These are phyloP conservation scores for Acleris emargana DNA, from an alignment of 2,888 invertebrate genomes.

Conservation along the genomic window DNA sequence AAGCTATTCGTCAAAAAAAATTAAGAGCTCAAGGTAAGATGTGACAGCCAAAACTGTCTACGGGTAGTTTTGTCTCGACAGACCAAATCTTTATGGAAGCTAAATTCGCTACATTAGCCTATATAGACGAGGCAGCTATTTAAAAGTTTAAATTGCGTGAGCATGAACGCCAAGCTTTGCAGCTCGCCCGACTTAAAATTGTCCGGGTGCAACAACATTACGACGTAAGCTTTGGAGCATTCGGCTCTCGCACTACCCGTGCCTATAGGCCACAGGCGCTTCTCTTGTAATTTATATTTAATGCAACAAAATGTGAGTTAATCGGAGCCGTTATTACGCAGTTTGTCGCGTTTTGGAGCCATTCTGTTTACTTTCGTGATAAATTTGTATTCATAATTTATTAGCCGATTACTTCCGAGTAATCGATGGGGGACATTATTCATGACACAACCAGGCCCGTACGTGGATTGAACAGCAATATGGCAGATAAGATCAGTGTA, in stretches of 20 bases:
- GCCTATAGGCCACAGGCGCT: slow-evolving; percentile 32
- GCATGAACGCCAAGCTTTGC: too few species aligned
- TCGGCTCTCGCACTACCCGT: neutral
- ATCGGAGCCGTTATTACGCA: slow-evolving; percentile 53
- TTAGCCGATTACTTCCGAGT: slow-evolving; percentile 39
- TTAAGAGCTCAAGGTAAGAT: too few species aligned
- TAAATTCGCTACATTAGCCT: too few species aligned
- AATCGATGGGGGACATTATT: slow-evolving; percentile 31
- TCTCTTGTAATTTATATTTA: slow-evolving; percentile 51
- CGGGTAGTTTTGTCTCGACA: too few species aligned
- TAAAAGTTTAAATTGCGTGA: too few species aligned
- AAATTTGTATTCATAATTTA: slow-evolving; percentile 61
- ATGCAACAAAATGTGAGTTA: slow-evolving; percentile 49
- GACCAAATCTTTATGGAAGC: too few species aligned
- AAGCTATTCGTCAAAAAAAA: too few species aligned
- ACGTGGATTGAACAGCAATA: slow-evolving; percentile 31
- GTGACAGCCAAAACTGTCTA: too few species aligned
- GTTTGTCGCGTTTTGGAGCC: slow-evolving; percentile 49
- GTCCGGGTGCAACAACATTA: too few species aligned
- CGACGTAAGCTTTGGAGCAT: too few species aligned
- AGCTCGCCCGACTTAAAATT: too few species aligned
- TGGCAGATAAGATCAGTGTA: neutral
- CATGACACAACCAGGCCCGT: slow-evolving; percentile 22
- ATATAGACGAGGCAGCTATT: too few species aligned
- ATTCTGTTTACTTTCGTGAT: slow-evolving; percentile 59